A percentile compares a stretch with the other conserved stretches of the same genome.
Evolutionary conservation across 2,113 vertebrate species (phyloP).

Genomic region (Cinclus cinclus): DNA sequence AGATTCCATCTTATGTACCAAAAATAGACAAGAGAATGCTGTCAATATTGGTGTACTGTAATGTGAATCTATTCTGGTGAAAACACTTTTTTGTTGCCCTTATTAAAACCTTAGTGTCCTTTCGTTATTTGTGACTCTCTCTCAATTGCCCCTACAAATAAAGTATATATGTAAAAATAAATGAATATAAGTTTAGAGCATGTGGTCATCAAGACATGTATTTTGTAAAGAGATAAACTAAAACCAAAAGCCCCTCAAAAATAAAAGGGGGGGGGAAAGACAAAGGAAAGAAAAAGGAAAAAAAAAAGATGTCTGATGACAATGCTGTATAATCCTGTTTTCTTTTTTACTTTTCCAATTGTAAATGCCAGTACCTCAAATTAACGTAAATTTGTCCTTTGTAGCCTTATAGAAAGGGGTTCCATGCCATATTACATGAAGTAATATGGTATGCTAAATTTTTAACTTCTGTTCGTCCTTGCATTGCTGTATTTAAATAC

Average conservation of each 20-base stretch:
- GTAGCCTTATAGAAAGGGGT: constrained; percentile 1
- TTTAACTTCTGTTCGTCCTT: neutral
- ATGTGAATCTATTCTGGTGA: constrained; percentile 81
- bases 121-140: constrained; percentile 81
- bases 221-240: constrained; percentile 53
- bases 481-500: constrained; percentile 38
- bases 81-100: constrained; percentile 69
- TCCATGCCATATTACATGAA: constrained; percentile 21
- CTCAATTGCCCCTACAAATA: constrained; percentile 74
- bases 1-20: constrained; percentile 82
- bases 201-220: constrained; percentile 62
- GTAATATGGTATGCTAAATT: neutral
- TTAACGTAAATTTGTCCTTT: constrained; percentile 22
- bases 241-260: neutral
- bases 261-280: neutral
- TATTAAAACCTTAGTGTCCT: constrained; percentile 83
- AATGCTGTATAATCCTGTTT: constrained; percentile 36
- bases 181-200: constrained; percentile 65
- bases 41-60: constrained; percentile 83
- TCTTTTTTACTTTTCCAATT: constrained; percentile 17
- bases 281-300: neutral
- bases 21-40: constrained; percentile 83
- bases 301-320: constrained; percentile 47
- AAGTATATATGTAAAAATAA: constrained; percentile 44
- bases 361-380: constrained; percentile 42